A percentile compares a stretch with the other conserved stretches of the same genome.
Evolutionary conservation across 2,113 vertebrate genomes (phyloP).

Genomic region (Amphilophus citrinellus): DNA sequence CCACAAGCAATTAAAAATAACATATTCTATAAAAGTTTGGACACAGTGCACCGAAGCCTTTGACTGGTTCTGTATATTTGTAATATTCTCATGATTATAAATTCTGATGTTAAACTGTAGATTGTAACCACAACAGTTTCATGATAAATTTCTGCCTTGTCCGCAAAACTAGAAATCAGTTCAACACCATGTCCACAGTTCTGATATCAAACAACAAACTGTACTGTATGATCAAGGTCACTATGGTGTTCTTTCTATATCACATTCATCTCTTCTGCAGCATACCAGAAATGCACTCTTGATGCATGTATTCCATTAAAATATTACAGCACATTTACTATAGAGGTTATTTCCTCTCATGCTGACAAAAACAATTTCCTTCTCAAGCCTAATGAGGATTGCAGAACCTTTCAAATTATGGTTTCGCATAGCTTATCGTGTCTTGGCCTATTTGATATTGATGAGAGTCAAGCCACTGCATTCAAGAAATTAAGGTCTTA

Average conservation of each 20-base stretch:
- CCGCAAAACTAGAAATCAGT: not conserved
- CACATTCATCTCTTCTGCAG: constrained; percentile 47
- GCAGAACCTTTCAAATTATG: constrained; percentile 67
- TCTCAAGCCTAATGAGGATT: constrained; percentile 70
- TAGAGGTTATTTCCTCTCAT: constrained; percentile 67
- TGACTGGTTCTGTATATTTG: too few relatives aligned
- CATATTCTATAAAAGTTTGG: not conserved
- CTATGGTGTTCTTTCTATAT: not conserved
- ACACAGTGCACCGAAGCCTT: too few relatives aligned
- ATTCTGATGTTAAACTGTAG: not conserved
- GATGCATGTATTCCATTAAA: constrained; percentile 59
- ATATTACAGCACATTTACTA: constrained; percentile 64
- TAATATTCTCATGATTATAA: constrained; percentile 2
- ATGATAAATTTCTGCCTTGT: not conserved
- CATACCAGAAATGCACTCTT: constrained; percentile 47
- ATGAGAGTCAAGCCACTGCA: constrained; percentile 64
- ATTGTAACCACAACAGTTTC: not conserved
- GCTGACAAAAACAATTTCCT: constrained; percentile 72
- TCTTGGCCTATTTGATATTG: constrained; percentile 65
- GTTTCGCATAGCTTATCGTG: constrained; percentile 56
- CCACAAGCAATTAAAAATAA: not conserved
- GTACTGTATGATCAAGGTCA: constrained; percentile 58
- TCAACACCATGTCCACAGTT: not conserved
- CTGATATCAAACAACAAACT: constrained; percentile 1
- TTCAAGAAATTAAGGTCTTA: constrained; percentile 60